These are phyloP conservation scores for Microcebus jonahi DNA, from an alignment of 2,113 vertebrate genomes.

Conservation along the genomic window DNA sequence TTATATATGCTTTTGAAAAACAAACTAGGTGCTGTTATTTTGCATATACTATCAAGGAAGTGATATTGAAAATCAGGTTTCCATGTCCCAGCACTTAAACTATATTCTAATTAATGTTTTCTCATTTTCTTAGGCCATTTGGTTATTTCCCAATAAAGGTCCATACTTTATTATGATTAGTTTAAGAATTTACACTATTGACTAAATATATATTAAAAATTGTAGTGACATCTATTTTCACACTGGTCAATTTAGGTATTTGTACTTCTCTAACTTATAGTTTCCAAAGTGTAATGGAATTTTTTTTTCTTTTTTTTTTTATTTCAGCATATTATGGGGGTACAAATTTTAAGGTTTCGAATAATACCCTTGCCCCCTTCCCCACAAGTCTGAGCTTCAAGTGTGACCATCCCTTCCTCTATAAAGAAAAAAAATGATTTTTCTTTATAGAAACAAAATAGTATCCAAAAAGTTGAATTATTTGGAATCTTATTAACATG, in stretches of 20 bases:
- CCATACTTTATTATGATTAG: neutral
- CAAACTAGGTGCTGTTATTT: slow-evolving; percentile 25
- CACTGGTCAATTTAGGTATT: neutral
- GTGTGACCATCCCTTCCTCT: too few relatives aligned
- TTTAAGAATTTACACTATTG: neutral
- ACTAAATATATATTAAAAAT: neutral
- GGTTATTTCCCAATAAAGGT: neutral
- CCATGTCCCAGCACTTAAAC: neutral
- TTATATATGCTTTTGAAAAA: slow-evolving; percentile 29
- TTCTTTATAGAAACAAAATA: neutral
- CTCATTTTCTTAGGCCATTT: slow-evolving; percentile 41
- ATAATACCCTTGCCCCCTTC: too few relatives aligned
- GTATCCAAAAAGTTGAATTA: neutral
- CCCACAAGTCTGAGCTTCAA: too few relatives aligned
- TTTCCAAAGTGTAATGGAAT: neutral
- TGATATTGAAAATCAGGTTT: slow-evolving; percentile 43
- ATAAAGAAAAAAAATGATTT: neutral
- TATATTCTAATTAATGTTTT: slow-evolving; percentile 25
- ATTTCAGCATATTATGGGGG: too few relatives aligned
- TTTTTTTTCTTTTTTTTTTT: too few relatives aligned
- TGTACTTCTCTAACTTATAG: neutral
- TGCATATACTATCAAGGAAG: slow-evolving; percentile 30
- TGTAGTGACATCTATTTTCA: neutral
- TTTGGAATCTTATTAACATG: neutral
- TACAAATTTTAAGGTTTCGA: too few relatives aligned